A percentile compares a stretch with the other conserved stretches of the same genome.
These are phyloP conservation scores for Scaptomyza flava DNA, from an alignment of 2,888 invertebrate species.

Conservation along the genomic window DNA sequence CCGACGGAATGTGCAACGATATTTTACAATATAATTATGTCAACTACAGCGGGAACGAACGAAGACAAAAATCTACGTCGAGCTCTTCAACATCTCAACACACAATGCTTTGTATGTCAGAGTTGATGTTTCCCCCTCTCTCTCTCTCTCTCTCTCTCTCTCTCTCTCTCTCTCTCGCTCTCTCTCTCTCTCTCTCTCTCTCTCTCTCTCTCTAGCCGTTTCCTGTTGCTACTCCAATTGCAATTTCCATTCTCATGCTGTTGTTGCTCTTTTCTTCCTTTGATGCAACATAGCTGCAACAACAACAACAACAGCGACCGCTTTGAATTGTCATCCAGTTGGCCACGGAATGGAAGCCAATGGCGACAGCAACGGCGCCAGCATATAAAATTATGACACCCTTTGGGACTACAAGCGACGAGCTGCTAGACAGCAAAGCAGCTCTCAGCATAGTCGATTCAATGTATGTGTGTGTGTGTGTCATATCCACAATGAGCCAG, in stretches of 20 bases:
- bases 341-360: slow-evolving; percentile 23
- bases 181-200: background rate
- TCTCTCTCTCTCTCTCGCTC: background rate
- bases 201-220: background rate
- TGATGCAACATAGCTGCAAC: slow-evolving; percentile 27
- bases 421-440: slow-evolving; percentile 23
- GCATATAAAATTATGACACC: slow-evolving; percentile 76
- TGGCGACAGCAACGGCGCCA: slow-evolving; percentile 41
- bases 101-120: slow-evolving; percentile 65
- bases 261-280: slow-evolving; percentile 1
- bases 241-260: background rate
- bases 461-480: slow-evolving; percentile 1
- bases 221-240: slow-evolving; percentile 1
- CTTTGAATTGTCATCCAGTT: slow-evolving; percentile 23
- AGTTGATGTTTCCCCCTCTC: slow-evolving; percentile 10
- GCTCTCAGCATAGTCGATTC: too few relatives aligned
- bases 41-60: slow-evolving; percentile 57
- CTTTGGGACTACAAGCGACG: slow-evolving; percentile 59
- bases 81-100: slow-evolving; percentile 64
- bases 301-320: slow-evolving; percentile 4
- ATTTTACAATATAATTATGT: slow-evolving; percentile 80
- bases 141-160: background rate
- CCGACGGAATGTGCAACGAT: slow-evolving; percentile 57
- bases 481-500: background rate
- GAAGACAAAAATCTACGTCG: slow-evolving; percentile 64